Evolutionary conservation across 2,888 invertebrate genomes (phyloP), one percentile per base, ranked within the genome.

Genomic region (Neocrepidodera transversa): DNA sequence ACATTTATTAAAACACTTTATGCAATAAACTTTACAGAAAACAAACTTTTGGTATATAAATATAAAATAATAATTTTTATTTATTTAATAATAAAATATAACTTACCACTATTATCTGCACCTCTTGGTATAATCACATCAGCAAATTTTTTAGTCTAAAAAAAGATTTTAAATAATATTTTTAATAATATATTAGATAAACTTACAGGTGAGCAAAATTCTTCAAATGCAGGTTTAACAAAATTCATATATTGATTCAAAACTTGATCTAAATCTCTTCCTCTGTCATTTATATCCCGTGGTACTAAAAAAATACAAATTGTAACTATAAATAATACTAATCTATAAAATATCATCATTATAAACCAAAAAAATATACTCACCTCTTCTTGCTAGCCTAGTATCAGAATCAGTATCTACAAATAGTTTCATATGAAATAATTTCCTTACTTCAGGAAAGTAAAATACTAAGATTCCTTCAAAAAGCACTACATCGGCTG

Each of bases 191-290:
- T 2, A 47, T 18, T n/a, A 48, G 17, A 17, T 42, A 36, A 10
- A 84, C 87, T 87, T 82, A 95, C 95, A 64, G 98, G 98, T 69
- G 95, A 85, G 78, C 97, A 98, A 82, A 98, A 98, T 81, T 97
- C 97, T 78, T 99, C 99, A 80, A 99, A 99, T 1, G 98, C 98
- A n/a, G 98, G 98, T 80, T 99, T 99, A 1, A 99, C 98, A 78
- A 92, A 95, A 74, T 92, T 93, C 89, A 95, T 97, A 80, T 99
- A 99, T 78, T 98, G 97, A 74, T 92, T 91, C 23, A 99, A 85
- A 7, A 98, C 95, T 71, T 94, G 92, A 74, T 97, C 96, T 76
- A 99, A 82, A 78, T 96, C 94, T 35, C 99, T 83, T 0, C 96
- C 95, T 64, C 96, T 86, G 80, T 98, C 97, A 76, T 92, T 92